A percentile compares a stretch with the other conserved stretches of the same genome.
Conservation (phyloP, 2,113 vertebrate genomes). For the Oxyruncus cristatus region DNA sequence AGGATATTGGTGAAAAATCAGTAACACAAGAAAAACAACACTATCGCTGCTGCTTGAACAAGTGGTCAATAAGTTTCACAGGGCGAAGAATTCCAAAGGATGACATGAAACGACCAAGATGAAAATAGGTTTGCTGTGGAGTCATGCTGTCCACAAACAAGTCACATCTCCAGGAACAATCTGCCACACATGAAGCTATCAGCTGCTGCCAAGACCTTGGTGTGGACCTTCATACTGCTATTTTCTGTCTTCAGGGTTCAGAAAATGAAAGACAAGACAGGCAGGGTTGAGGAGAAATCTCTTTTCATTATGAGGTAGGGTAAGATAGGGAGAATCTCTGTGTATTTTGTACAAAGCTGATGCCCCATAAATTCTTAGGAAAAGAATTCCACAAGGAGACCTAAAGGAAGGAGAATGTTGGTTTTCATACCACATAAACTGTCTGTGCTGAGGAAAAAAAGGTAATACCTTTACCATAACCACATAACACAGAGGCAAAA, state of each 20-base stretch:
- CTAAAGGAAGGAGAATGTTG: background rate
- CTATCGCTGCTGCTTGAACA: background rate
- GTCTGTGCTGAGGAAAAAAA: background rate
- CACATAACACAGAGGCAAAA: background rate
- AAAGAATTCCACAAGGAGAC: background rate
- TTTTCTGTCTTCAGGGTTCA: background rate
- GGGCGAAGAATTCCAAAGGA: background rate
- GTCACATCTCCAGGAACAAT: background rate
- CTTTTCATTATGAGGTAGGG: background rate
- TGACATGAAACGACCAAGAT: accelerated
- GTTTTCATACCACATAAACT: background rate
- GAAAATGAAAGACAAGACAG: background rate
- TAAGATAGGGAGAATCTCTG: background rate
- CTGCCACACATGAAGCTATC: background rate
- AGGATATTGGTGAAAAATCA: background rate
- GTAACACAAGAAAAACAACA: background rate
- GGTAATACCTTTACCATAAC: background rate
- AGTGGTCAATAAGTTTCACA: background rate
- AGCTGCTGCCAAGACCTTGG: background rate
- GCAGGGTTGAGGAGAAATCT: background rate
- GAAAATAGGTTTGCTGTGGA: background rate
- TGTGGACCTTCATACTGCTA: background rate
- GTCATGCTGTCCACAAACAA: background rate
- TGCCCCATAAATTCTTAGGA: background rate
- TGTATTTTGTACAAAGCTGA: background rate